Base-by-base conservation (phyloP, 2,113 vertebrate species). In the Apteryx mantelli region DNA sequence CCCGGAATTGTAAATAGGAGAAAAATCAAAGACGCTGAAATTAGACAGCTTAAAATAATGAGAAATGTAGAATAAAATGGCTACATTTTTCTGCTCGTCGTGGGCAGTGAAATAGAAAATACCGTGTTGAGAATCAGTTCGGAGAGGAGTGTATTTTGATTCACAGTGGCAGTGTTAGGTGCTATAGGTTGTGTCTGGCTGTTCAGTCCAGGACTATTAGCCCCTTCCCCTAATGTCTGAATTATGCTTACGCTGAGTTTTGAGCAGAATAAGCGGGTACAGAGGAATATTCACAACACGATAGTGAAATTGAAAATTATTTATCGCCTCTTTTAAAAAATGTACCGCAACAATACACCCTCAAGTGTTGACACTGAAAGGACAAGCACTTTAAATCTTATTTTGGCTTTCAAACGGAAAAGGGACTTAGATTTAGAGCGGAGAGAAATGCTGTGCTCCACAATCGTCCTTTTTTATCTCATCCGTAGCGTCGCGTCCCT, bases 21-120 rank as follows among this genome's bases (percentile, higher is more conserved):
- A 87, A 93, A 93, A 95, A 94, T 75, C 36, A 90, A 96, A 96
- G 71, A 69, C 53, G 9, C 32, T 71, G 61, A 86, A 94, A 95
- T 95, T 55, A 83, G 86, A 50, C 50, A 75, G 50, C 50, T 83
- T 64, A 38, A 71, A 94, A 88, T 55, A 80, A 46, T 16, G 44
- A 70, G 88, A 93, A 90, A 96, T 44, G 50, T 60, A 38, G 63
- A 91, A 82, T 50, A 94, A 76, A 11, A 9, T 1, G 17, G 50
- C 34, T 94, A 42, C 15, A 11, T 84, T 91, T 83, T 58, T 16
- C 46, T 50, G 20, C 3, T 61, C 38, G 66, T 83, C 66, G n/a
- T 28, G 36, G 46, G 28, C n/a, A 58, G 61, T 40, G 68, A 71
- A 91, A 95, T 25, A 82, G 65, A 91, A 95, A 86, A 75, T 61